phyloP scores from a whole-genome alignment of 2,888 invertebrate genomes.

The Aleiodes leptofemur region DNA sequence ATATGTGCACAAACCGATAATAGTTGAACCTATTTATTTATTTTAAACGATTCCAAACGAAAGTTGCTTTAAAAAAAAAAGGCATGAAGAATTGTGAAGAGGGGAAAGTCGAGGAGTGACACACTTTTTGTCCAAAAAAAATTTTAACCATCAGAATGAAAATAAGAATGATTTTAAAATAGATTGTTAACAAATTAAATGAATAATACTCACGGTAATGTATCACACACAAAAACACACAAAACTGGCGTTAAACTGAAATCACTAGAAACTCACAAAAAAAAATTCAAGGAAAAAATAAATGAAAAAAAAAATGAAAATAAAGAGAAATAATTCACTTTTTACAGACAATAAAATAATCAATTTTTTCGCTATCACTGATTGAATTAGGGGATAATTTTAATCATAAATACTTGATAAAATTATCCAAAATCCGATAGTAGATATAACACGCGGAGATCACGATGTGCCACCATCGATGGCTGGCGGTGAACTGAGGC shows the following conservation, averaged over 20 bases:
- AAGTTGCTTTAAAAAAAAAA: no score
- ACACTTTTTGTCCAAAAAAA: neutral
- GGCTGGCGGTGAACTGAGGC: conserved; percentile 42
- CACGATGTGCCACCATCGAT: conserved; percentile 38
- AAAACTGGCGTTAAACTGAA: neutral
- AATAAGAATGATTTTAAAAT: neutral
- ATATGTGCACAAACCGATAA: no score
- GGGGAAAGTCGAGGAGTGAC: neutral
- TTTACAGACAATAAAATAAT: neutral
- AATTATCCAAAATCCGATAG: conserved; percentile 3
- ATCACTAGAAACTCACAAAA: neutral
- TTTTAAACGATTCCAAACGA: neutral
- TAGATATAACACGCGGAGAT: neutral
- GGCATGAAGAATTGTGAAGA: neutral
- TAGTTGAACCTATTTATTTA: no score
- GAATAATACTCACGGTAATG: neutral
- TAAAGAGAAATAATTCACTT: neutral
- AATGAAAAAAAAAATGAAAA: neutral
- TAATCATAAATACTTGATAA: neutral
- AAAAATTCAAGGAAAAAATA: neutral
- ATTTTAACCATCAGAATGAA: neutral
- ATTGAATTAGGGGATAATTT: neutral
- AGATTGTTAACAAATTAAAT: neutral
- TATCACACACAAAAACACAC: no score
- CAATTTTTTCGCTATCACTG: neutral